Evolutionary conservation across 2,888 invertebrate species (phyloP).

Genomic region (Eueremaeus valkanovi): DNA sequence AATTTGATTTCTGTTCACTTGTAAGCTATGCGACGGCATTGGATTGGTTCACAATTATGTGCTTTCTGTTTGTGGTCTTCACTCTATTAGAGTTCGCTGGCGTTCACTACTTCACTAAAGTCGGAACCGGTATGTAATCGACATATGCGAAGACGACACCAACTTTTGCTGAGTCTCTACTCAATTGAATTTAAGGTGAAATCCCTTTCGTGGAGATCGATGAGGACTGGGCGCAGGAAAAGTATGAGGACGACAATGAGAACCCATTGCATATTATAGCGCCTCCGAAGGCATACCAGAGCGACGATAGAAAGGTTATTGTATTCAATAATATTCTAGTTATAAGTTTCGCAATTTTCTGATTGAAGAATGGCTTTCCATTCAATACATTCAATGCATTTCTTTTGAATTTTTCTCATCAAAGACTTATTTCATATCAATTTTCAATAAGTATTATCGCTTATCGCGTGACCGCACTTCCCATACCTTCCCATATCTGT

Average conservation of each 20-base stretch:
- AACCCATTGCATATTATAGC: conserved; percentile 33
- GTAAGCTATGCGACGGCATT: conserved; percentile 81
- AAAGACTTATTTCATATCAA: not conserved
- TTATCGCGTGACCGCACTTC: not conserved
- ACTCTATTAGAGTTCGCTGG: conserved; percentile 91
- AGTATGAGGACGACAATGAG: conserved; percentile 29
- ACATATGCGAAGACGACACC: not conserved
- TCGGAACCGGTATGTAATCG: conserved; percentile 45
- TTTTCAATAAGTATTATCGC: not conserved
- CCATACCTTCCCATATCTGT: too few species aligned
- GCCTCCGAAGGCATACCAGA: conserved; percentile 28
- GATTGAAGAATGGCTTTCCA: too few species aligned
- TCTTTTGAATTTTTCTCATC: too few species aligned
- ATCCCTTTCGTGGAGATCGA: conserved; percentile 41
- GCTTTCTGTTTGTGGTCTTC: conserved; percentile 87
- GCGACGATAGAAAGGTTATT: conserved; percentile 17
- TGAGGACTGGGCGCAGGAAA: conserved; percentile 31
- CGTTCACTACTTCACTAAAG: conserved; percentile 64
- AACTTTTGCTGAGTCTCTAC: not conserved
- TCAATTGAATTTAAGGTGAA: conserved; percentile 31
- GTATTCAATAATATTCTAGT: too few species aligned
- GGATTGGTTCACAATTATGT: conserved; percentile 88
- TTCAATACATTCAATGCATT: too few species aligned
- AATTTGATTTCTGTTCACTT: too few species aligned
- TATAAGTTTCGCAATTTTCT: too few species aligned